A percentile compares a stretch with the other conserved stretches of the same genome.
phyloP scores from a whole-genome alignment of 1,140 invertebrate genomes.

The Steinernema feltiae region DNA sequence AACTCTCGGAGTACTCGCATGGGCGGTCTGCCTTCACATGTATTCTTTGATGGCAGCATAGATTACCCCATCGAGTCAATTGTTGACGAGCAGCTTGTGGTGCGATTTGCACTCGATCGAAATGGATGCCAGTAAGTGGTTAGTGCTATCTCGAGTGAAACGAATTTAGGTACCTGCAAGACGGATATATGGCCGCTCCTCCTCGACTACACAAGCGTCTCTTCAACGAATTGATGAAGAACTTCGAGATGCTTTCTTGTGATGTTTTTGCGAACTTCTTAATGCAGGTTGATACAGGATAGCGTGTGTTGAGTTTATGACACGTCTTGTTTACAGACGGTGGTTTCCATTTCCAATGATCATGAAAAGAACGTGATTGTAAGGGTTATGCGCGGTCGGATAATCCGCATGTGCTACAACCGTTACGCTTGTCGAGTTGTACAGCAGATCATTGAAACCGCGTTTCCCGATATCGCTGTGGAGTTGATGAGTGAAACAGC shows the following conservation, averaged over 20 bases:
- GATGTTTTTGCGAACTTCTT: slow-evolving; percentile 42
- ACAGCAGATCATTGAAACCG: slow-evolving; percentile 36
- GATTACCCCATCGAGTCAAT: not conserved
- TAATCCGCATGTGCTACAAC: slow-evolving; percentile 26
- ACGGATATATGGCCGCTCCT: not conserved
- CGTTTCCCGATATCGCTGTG: not conserved
- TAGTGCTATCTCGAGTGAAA: not conserved
- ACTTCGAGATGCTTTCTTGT: slow-evolving; percentile 24
- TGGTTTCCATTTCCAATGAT: not conserved
- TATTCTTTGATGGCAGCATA: not conserved
- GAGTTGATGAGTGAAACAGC: slow-evolving; percentile 18
- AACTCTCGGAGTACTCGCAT: not conserved
- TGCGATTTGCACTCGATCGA: not conserved
- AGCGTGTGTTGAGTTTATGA: not conserved
- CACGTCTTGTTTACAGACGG: slow-evolving; percentile 17
- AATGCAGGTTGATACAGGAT: slow-evolving; percentile 16
- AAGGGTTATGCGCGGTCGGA: slow-evolving; percentile 15
- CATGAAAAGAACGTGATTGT: slow-evolving; percentile 21
- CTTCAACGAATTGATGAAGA: not conserved
- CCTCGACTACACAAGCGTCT: not conserved
- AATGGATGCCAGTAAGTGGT: slow-evolving; percentile 1
- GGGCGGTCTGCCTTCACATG: not conserved
- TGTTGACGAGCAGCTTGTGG: not conserved
- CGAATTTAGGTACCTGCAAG: not conserved
- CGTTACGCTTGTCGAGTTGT: slow-evolving; percentile 38